Evolutionary conservation across 2,797 vertebrate genomes (phyloP).

Genomic region (Sphenopsis melanotis): DNA sequence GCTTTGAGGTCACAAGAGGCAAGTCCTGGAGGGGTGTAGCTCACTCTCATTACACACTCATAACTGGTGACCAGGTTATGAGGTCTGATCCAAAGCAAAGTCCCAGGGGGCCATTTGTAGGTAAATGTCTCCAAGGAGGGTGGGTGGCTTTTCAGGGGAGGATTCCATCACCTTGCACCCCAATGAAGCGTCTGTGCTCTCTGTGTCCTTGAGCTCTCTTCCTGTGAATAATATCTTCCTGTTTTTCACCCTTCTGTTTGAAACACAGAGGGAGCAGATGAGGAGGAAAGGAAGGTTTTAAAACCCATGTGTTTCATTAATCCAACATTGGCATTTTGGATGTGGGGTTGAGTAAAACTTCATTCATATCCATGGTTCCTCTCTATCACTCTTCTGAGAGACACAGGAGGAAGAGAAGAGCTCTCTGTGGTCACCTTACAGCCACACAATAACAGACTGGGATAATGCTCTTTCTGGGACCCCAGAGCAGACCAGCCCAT

Average conservation of each 20-base stretch:
- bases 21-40: not conserved
- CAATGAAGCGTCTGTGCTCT: not conserved
- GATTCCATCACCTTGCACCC: not conserved
- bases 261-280: slow-evolving; percentile 27
- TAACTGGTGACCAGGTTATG: not conserved
- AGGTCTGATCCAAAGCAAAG: not conserved
- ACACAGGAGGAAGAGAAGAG: not conserved
- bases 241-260: slow-evolving; percentile 39
- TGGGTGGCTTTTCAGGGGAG: not conserved
- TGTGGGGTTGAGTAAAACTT: slow-evolving; percentile 51
- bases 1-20: not conserved
- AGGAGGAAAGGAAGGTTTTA: slow-evolving; percentile 40
- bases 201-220: slow-evolving; percentile 28
- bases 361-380: not conserved
- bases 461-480: not conserved
- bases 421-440: not conserved
- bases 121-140: not conserved
- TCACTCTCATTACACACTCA: not conserved
- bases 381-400: not conserved
- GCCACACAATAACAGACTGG: not conserved
- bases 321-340: not conserved
- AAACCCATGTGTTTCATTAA: not conserved
- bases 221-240: slow-evolving; percentile 31
- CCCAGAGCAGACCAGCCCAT: not conserved
- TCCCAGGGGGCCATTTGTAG: not conserved